These are phyloP conservation scores for Chanos chanos DNA, from an alignment of 2,797 vertebrate species.

Conservation along the genomic window DNA sequence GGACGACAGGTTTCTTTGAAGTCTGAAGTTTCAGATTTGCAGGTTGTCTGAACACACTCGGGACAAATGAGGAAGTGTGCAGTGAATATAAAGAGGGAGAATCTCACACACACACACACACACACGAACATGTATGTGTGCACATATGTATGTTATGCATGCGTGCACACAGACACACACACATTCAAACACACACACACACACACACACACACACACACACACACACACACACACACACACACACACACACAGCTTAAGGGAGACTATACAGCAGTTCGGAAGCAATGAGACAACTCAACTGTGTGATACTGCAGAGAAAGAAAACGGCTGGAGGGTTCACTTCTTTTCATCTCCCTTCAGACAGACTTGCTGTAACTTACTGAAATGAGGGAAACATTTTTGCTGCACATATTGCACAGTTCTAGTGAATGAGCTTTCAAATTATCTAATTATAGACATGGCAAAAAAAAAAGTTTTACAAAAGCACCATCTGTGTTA, in stretches of 20 bases:
- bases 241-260: not conserved
- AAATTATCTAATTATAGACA: slow-evolving; percentile 23
- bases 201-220: not conserved
- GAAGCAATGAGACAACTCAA: no score
- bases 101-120: not conserved
- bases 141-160: no score
- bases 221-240: slow-evolving; percentile 8
- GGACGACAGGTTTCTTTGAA: slow-evolving; percentile 1
- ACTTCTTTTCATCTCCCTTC: no score
- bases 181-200: no score
- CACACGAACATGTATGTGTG: no score
- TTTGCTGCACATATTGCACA: no score
- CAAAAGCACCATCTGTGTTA: slow-evolving; percentile 7
- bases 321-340: no score
- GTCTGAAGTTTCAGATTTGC: not conserved
- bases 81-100: not conserved
- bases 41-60: not conserved
- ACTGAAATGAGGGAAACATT: no score
- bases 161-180: no score
- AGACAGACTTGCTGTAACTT: no score
- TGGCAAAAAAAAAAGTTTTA: not conserved
- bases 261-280: not conserved
- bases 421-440: no score
- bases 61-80: not conserved
- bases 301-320: no score